phyloP scores from a whole-genome alignment of 2,113 vertebrate genomes.

The Pseudorectes ferrugineus region DNA sequence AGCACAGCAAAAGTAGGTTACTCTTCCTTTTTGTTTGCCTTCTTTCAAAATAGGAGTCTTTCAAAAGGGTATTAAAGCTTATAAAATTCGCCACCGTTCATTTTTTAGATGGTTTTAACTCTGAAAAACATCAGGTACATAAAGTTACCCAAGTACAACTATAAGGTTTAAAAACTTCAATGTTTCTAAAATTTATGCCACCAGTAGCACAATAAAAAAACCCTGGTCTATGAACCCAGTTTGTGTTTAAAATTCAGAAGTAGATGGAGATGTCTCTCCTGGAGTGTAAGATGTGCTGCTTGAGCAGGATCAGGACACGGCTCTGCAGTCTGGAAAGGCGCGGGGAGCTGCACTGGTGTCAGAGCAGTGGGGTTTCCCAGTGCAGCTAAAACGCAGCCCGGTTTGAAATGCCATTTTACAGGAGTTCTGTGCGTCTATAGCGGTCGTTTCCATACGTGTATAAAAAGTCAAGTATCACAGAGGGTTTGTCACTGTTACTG shows the following conservation, averaged over 20 bases:
- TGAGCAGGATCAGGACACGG: not conserved
- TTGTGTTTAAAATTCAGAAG: not conserved
- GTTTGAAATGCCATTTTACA: not conserved
- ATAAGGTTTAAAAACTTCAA: not conserved
- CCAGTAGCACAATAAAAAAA: not conserved
- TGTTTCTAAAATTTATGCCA: not conserved
- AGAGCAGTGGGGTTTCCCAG: not conserved
- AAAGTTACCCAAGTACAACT: not conserved
- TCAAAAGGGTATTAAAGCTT: constrained; percentile 9
- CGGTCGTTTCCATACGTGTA: rapidly evolving
- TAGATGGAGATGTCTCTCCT: not conserved
- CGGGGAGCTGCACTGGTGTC: not conserved
- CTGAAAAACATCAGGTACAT: constrained; percentile 8
- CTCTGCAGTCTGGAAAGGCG: not conserved
- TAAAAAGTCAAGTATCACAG: not conserved
- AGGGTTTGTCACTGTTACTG: not conserved
- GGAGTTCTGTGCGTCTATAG: not conserved
- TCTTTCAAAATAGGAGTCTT: not conserved
- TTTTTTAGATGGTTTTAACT: not conserved
- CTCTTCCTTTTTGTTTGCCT: not conserved
- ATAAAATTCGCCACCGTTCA: not conserved
- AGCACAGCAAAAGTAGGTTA: constrained; percentile 17
- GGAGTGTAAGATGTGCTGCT: not conserved
- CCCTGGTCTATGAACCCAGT: not conserved
- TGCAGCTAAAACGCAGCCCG: not conserved